Percentiles rank a stretch among this genome's conserved stretches.
These are phyloP conservation scores for Laticauda laticaudata DNA, from an alignment of 2,113 vertebrate species.

Conservation along the genomic window DNA sequence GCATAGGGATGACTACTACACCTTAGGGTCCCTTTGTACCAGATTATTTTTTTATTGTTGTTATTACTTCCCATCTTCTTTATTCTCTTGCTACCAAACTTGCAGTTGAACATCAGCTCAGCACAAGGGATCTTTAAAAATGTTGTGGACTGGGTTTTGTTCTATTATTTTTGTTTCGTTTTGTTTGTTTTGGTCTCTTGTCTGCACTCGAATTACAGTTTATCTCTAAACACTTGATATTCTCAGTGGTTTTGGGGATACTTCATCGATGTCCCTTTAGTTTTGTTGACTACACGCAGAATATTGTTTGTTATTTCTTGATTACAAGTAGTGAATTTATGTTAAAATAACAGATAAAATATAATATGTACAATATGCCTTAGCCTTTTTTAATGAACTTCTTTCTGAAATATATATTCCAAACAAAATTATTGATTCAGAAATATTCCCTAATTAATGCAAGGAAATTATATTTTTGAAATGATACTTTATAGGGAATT, in stretches of 20 bases:
- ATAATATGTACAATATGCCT: constrained; percentile 31
- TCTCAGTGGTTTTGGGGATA: constrained; percentile 43
- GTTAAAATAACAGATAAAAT: constrained; percentile 37
- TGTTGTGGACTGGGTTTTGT: constrained; percentile 45
- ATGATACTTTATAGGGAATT: constrained; percentile 26
- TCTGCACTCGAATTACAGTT: constrained; percentile 49
- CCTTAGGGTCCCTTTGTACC: constrained; percentile 77
- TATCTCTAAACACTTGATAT: constrained; percentile 47
- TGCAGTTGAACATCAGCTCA: constrained; percentile 66
- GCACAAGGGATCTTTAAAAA: constrained; percentile 59
- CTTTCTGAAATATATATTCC: constrained; percentile 40
- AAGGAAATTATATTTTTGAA: constrained; percentile 22
- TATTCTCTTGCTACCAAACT: constrained; percentile 67
- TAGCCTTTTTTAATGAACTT: constrained; percentile 33
- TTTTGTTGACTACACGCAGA: constrained; percentile 32
- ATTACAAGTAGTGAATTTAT: constrained; percentile 46
- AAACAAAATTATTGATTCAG: constrained; percentile 17
- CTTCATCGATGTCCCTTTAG: constrained; percentile 35
- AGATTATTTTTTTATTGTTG: constrained; percentile 80
- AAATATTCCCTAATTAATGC: constrained; percentile 36
- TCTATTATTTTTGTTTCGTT: constrained; percentile 15
- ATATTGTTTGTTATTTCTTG: constrained; percentile 36
- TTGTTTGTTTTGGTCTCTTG: constrained; percentile 44
- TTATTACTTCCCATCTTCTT: constrained; percentile 76
- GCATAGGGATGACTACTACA: constrained; percentile 72